phyloP scores from a whole-genome alignment of 2,797 vertebrate genomes.

The Saxicola maurus region DNA sequence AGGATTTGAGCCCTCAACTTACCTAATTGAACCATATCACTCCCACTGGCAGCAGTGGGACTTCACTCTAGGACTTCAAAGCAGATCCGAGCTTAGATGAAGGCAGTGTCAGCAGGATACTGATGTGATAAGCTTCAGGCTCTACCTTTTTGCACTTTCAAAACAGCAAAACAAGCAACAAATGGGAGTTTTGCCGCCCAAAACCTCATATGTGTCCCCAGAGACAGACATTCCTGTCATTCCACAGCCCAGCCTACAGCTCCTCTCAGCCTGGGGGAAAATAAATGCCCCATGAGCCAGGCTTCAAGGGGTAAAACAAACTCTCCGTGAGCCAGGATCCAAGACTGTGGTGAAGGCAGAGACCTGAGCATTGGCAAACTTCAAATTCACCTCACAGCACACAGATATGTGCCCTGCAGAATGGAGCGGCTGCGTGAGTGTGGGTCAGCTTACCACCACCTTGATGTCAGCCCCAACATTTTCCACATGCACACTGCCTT shows the following conservation, averaged over 20 bases:
- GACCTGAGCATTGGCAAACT: accelerated
- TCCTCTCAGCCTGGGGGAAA: background rate
- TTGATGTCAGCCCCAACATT: too few species aligned
- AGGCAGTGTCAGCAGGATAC: background rate
- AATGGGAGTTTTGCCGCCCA: accelerated
- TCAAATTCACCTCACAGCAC: accelerated
- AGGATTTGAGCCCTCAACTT: accelerated
- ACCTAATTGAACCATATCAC: accelerated
- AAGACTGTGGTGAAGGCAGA: accelerated
- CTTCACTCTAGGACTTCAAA: background rate
- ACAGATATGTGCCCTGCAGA: accelerated
- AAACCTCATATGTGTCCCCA: accelerated
- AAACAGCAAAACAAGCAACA: background rate
- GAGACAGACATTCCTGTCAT: accelerated
- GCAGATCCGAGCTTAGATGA: background rate
- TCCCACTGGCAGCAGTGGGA: background rate
- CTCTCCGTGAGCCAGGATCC: accelerated
- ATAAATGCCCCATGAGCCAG: accelerated
- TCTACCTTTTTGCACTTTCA: background rate
- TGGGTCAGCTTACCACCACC: background rate
- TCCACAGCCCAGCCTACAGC: background rate
- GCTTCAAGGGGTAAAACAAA: background rate
- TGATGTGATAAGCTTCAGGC: background rate
- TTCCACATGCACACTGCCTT: too few species aligned
- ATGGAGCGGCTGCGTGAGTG: accelerated